phyloP scores from a whole-genome alignment of 2,113 vertebrate species.

The Mystacornis crossleyi region DNA sequence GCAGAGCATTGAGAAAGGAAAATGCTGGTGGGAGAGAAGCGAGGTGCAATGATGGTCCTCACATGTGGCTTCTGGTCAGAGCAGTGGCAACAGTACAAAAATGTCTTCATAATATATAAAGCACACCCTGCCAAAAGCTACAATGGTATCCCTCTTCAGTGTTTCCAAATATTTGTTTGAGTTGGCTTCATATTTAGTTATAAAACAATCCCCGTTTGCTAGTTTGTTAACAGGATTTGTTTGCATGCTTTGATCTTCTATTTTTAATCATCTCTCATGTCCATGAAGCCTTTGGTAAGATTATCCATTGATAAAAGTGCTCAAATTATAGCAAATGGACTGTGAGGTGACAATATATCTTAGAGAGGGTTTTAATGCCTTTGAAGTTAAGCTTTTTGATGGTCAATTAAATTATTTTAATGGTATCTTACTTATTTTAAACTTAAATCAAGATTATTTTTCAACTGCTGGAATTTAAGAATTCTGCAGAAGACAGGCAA shows the following conservation, averaged over 20 bases:
- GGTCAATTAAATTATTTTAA: not conserved
- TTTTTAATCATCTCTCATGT: not conserved
- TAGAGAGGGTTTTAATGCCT: not conserved
- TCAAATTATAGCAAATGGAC: not conserved
- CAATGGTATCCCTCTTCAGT: not conserved
- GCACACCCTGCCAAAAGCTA: not conserved
- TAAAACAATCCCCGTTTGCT: not conserved
- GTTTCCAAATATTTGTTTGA: conserved; percentile 21
- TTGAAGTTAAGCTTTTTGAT: conserved; percentile 21
- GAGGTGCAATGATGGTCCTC: not conserved
- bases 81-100: not conserved
- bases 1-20: not conserved
- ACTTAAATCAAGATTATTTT: not conserved
- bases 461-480: not conserved
- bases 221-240: conserved; percentile 37
- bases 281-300: conserved; percentile 26
- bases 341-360: not conserved
- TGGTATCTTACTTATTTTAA: conserved; percentile 7
- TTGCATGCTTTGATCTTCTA: conserved; percentile 15
- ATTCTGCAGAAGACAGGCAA: not conserved
- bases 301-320: not conserved
- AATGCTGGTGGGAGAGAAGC: not conserved
- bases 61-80: not conserved
- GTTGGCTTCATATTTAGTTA: conserved; percentile 3
- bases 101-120: rapidly evolving